phyloP scores from a whole-genome alignment of 2,888 invertebrate species.

The Rhimphoctona megacephalus region DNA sequence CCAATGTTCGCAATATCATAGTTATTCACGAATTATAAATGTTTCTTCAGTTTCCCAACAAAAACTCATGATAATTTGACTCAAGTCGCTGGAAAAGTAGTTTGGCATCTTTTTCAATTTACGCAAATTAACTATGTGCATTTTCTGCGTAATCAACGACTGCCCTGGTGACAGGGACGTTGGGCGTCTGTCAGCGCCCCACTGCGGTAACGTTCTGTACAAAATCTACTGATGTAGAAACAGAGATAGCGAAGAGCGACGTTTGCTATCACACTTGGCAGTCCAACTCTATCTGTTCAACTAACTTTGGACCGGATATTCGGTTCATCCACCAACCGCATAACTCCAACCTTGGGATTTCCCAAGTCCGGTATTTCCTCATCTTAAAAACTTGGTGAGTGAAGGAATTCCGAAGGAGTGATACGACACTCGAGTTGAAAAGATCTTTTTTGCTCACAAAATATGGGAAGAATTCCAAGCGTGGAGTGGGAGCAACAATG shows the following conservation, averaged over 20 bases:
- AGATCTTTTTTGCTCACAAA: not conserved
- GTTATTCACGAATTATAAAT: not conserved
- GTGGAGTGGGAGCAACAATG: not conserved
- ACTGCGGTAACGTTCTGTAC: not conserved
- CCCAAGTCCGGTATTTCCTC: not conserved
- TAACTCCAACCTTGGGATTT: constrained; percentile 15
- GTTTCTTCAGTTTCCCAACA: not conserved
- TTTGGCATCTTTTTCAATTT: not conserved
- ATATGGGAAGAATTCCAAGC: not conserved
- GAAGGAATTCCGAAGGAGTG: not conserved
- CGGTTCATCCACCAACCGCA: constrained; percentile 4
- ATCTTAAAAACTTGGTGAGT: not conserved
- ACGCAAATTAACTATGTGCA: not conserved
- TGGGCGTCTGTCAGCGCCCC: not conserved
- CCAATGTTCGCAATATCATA: not conserved
- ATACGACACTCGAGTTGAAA: not conserved
- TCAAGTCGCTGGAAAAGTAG: not conserved
- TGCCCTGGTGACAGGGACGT: not conserved
- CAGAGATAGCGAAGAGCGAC: constrained; percentile 3
- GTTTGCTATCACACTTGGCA: constrained; percentile 24
- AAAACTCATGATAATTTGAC: not conserved
- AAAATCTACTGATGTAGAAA: not conserved
- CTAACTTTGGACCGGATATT: constrained; percentile 35
- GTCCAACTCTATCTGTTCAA: constrained; percentile 25
- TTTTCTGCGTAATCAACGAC: not conserved